These are phyloP conservation scores for Scaptomyza montana DNA, from an alignment of 1,140 invertebrate genomes.

Conservation along the genomic window DNA sequence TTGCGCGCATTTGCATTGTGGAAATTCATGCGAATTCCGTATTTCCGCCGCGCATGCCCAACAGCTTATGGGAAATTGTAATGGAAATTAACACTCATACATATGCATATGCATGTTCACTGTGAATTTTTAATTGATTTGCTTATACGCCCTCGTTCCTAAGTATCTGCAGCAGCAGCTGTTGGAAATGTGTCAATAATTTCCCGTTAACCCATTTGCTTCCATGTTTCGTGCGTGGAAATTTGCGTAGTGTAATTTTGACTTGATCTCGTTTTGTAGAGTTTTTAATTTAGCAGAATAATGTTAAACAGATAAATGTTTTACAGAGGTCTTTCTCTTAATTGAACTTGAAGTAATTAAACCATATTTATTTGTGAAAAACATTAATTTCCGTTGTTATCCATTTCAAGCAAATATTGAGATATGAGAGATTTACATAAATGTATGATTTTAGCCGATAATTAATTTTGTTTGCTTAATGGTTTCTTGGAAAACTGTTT, in stretches of 20 bases:
- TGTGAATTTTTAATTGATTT: conserved; percentile 50
- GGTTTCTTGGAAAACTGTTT: too few species aligned
- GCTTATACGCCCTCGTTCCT: conserved; percentile 8
- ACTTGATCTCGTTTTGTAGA: too few species aligned
- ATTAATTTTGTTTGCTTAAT: too few species aligned
- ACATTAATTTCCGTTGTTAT: too few species aligned
- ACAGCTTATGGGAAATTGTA: conserved; percentile 61
- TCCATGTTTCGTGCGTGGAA: conserved; percentile 1
- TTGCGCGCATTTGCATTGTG: conserved; percentile 60
- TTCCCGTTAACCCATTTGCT: conserved; percentile 41
- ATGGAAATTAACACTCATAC: conserved; percentile 55
- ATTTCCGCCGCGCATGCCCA: conserved; percentile 65
- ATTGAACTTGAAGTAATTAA: too few species aligned
- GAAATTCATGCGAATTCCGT: conserved; percentile 60
- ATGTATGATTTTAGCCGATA: too few species aligned
- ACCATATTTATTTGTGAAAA: too few species aligned
- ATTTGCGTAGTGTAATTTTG: background rate
- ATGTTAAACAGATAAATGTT: too few species aligned
- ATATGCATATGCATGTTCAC: conserved; percentile 31
- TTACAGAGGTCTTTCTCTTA: too few species aligned
- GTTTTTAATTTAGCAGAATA: too few species aligned
- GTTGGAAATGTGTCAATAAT: conserved; percentile 57
- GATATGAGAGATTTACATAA: too few species aligned
- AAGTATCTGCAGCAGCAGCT: conserved; percentile 50
- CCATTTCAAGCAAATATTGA: too few species aligned